These are phyloP conservation scores for Hylyphantes graminicola DNA, from an alignment of 1,140 invertebrate genomes.

Conservation along the genomic window DNA sequence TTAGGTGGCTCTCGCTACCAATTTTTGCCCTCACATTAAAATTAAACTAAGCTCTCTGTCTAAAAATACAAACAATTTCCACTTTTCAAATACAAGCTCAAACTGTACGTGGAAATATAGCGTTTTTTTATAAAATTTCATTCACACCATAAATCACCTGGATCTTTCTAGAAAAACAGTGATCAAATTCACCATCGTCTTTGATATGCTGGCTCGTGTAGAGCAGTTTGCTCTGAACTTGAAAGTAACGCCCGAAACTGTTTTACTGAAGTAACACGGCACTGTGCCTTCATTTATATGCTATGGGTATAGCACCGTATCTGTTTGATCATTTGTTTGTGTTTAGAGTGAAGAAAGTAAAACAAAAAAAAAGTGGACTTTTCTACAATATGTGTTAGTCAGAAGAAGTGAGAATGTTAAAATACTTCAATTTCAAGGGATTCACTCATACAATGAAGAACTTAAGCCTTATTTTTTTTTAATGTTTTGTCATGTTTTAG, in stretches of 20 bases:
- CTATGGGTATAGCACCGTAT: conserved; percentile 3
- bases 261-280: conserved; percentile 15
- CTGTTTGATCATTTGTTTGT: conserved; percentile 50
- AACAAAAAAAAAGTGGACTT: neutral
- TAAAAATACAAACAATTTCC: too few relatives aligned
- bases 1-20: too few relatives aligned
- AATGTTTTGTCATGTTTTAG: neutral
- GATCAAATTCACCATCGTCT: neutral
- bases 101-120: too few relatives aligned
- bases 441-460: neutral
- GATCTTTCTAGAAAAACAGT: neutral
- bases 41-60: too few relatives aligned
- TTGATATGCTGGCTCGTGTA: conserved; percentile 10
- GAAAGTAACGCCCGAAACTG: conserved; percentile 23
- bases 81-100: too few relatives aligned
- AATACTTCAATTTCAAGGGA: too few relatives aligned
- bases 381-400: neutral
- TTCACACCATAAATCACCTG: too few relatives aligned
- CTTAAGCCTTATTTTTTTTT: neutral
- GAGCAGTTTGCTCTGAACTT: conserved; percentile 41
- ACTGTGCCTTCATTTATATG: conserved; percentile 44
- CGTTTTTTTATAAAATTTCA: too few relatives aligned
- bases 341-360: conserved; percentile 17
- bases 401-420: neutral
- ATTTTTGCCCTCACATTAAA: too few relatives aligned